Evolutionary conservation across 2,113 vertebrate species (phyloP).

Genomic region (Dolichallabes microphthalmus): DNA sequence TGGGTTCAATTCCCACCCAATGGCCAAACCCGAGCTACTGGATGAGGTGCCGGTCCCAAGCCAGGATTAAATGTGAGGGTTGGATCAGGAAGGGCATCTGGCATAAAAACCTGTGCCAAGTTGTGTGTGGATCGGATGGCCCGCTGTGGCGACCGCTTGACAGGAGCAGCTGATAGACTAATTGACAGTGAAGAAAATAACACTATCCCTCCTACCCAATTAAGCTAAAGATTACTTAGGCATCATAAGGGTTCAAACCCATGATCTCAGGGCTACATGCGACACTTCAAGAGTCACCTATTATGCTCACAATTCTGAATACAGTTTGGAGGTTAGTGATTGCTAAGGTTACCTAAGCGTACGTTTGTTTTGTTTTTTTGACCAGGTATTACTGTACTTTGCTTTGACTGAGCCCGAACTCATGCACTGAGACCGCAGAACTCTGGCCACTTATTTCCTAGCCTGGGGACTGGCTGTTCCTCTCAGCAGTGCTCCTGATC

Average conservation of each 20-base stretch:
- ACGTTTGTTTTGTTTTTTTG: neutral
- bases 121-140: too few relatives aligned
- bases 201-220: neutral
- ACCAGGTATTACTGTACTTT: neutral
- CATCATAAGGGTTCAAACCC: neutral
- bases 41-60: too few relatives aligned
- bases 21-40: too few relatives aligned
- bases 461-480: slow-evolving; percentile 25
- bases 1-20: too few relatives aligned
- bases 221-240: neutral
- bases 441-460: slow-evolving; percentile 33
- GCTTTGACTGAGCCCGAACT: slow-evolving; percentile 17
- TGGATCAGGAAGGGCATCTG: too few relatives aligned
- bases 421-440: slow-evolving; percentile 1
- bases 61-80: too few relatives aligned
- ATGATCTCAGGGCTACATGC: neutral
- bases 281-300: neutral
- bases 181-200: neutral
- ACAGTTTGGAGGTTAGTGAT: neutral
- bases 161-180: neutral
- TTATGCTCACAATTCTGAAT: neutral
- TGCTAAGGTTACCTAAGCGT: neutral
- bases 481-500: slow-evolving; percentile 22
- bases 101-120: too few relatives aligned
- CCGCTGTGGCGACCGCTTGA: too few relatives aligned